phyloP scores from a whole-genome alignment of 2,797 vertebrate species.

The Presbytis comata region DNA sequence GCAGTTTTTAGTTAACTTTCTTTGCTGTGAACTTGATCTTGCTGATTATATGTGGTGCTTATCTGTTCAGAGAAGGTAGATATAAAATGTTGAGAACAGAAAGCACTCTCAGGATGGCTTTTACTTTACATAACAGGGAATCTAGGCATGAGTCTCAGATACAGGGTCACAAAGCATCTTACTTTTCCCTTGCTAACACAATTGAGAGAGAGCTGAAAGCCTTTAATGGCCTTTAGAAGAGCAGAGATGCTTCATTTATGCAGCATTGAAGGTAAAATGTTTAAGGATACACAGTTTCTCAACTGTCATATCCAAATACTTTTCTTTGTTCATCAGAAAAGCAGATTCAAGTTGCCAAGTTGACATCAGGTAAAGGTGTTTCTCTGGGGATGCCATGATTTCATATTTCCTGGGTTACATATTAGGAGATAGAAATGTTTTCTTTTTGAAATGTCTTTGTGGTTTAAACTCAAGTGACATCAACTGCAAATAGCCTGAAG shows the following conservation, averaged over 20 bases:
- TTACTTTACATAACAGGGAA: background rate
- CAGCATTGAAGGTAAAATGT: background rate
- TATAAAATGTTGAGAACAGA: background rate
- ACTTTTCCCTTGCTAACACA: background rate
- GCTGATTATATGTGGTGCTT: background rate
- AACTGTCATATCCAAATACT: background rate
- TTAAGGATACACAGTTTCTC: conserved; percentile 18
- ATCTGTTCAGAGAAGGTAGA: background rate
- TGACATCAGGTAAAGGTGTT: conserved; percentile 17
- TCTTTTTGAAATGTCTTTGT: conserved; percentile 56
- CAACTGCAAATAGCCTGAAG: conserved; percentile 60
- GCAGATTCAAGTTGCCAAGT: conserved; percentile 29
- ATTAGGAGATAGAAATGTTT: conserved; percentile 50
- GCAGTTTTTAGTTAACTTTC: background rate
- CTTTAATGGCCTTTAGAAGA: background rate
- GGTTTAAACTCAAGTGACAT: conserved; percentile 61
- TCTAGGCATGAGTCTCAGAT: background rate
- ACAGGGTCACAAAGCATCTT: background rate
- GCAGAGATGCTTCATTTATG: background rate
- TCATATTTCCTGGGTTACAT: background rate
- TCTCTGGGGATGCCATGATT: conserved; percentile 31
- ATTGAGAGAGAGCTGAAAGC: background rate
- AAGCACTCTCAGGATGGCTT: background rate
- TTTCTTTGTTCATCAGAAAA: conserved; percentile 31
- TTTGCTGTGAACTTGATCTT: background rate